Percentiles rank a stretch among this genome's conserved stretches.
Evolutionary conservation across 2,888 invertebrate species (phyloP).

Genomic region (Drosophila aldrichi): DNA sequence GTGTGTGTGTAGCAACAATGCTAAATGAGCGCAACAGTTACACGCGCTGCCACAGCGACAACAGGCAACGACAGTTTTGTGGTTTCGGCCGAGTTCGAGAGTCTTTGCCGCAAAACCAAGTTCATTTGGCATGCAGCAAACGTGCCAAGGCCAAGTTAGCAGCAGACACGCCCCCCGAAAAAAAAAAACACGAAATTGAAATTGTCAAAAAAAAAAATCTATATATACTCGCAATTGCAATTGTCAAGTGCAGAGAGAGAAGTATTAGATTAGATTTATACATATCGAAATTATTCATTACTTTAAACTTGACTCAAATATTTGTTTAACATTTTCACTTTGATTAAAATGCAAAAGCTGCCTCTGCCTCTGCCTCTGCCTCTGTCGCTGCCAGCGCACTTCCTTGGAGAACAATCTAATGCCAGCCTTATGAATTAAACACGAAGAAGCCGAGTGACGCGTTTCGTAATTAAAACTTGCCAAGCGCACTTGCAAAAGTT

Average conservation of each 20-base stretch:
- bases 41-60: conserved; percentile 5
- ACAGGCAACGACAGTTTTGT: conserved; percentile 50
- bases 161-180: conserved; percentile 37
- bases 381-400: conserved; percentile 10
- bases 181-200: conserved; percentile 58
- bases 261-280: background rate
- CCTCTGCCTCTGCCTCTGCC: background rate
- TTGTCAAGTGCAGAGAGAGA: conserved; percentile 24
- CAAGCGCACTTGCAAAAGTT: conserved; percentile 68
- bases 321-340: conserved; percentile 77
- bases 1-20: conserved; percentile 25
- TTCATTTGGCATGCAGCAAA: conserved; percentile 76
- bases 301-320: conserved; percentile 52
- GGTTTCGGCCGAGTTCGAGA: conserved; percentile 43
- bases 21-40: conserved; percentile 60
- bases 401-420: conserved; percentile 48
- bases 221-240: conserved; percentile 60
- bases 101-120: conserved; percentile 36
- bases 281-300: conserved; percentile 49
- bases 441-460: conserved; percentile 30
- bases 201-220: conserved; percentile 32
- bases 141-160: conserved; percentile 69
- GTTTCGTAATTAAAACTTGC: conserved; percentile 77
- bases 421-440: conserved; percentile 69
- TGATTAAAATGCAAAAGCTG: conserved; percentile 73